Evolutionary conservation across 2,113 vertebrate genomes (phyloP).

Genomic region (Esox niger): DNA sequence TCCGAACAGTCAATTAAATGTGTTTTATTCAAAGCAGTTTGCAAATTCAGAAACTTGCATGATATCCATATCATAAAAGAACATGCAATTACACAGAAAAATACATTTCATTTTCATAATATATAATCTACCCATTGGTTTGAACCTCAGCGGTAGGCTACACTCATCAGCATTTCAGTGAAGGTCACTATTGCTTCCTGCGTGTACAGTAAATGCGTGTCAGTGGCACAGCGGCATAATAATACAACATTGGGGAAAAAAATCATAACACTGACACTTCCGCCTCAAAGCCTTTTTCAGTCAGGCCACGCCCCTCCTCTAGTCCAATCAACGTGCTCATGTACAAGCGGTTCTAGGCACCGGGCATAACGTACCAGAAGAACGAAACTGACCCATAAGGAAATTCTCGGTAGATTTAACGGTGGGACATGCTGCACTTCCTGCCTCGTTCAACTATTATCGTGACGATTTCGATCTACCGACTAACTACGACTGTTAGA

Average conservation of each 20-base stretch:
- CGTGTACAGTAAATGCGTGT: neutral
- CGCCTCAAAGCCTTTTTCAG: neutral
- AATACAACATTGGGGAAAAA: neutral
- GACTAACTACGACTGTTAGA: neutral
- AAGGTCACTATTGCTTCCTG: neutral
- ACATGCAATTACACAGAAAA: too few relatives aligned
- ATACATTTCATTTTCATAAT: too few relatives aligned
- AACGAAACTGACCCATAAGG: neutral
- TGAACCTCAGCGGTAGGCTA: too few relatives aligned
- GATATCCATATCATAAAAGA: too few relatives aligned
- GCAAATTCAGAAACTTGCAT: too few relatives aligned
- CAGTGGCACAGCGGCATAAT: neutral
- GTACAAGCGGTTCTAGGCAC: neutral
- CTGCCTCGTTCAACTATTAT: neutral
- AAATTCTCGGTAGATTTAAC: neutral
- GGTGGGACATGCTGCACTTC: neutral
- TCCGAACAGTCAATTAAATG: too few relatives aligned
- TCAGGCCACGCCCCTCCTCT: constrained; percentile 3
- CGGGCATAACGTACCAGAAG: neutral
- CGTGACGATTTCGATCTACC: neutral
- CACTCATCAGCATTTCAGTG: too few relatives aligned
- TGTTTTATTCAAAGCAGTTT: too few relatives aligned
- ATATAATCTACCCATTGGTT: too few relatives aligned
- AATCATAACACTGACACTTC: constrained; percentile 28
- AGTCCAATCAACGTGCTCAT: constrained; percentile 32